Base-by-base conservation (phyloP, 2,888 invertebrate genomes). In the Eupithecia subfuscata region DNA sequence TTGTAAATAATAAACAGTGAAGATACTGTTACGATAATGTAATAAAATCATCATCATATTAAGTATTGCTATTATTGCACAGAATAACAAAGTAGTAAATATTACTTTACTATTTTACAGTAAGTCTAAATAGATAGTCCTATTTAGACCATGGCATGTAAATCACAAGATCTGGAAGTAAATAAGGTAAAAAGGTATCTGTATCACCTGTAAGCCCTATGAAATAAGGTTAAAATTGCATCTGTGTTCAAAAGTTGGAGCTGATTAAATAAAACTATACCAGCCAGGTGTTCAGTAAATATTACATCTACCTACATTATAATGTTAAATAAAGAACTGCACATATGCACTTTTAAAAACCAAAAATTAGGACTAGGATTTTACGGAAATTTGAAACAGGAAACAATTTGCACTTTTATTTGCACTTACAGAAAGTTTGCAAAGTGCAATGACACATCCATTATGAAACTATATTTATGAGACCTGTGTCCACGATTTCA, bases 281-380 rank as follows among this genome's bases (percentile, higher is more conserved):
- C 45, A 45, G 45, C n/a, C 48, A n/a, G 48, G 30, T 63, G 25
- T 63, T 68, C 68, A 12, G 68, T 30, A 18, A 25, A 69, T 52
- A 52, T 40, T 34, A n/a, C 11, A n/a, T 1, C n/a, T n/a, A 48
- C 18, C 8, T 48, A 48, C 48, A 48, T n/a, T 48, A 48, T 8
- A n/a, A n/a, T 48, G 18, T 8, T 48, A 18, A 48, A 48, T 16
- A 48, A 25, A 25, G 60, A 25, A 60, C 60, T 48, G 12, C 3
- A 22, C 11, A 12, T 12, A 22, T 11, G 7, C 52, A 52, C n/a
- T 52, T 52, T n/a, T 52, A 43, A 11, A 14, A 43, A 56, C 12
- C 2, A 56, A 60, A 60, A 60, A 4, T 1, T 56, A 22, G 4
- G 1, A 12, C 52, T 0, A 7, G 9, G 22, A 56, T 56, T 22